Percentiles rank a stretch among this genome's conserved stretches.
These are phyloP conservation scores for Gymnarchus niloticus DNA, from an alignment of 2,113 vertebrate species.

Conservation along the genomic window DNA sequence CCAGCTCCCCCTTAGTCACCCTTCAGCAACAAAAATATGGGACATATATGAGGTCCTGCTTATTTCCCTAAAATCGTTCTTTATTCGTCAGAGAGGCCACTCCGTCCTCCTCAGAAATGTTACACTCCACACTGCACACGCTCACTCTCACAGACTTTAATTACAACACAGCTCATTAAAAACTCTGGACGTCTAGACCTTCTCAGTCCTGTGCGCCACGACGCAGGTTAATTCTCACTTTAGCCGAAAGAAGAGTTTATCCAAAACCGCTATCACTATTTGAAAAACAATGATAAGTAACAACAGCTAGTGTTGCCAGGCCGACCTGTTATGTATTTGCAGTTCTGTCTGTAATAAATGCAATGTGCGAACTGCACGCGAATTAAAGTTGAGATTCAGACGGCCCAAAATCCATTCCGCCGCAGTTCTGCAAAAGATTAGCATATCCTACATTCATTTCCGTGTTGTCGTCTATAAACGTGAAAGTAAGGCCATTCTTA, in stretches of 20 bases:
- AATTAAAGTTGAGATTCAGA: not conserved
- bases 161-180: not conserved
- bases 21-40: slow-evolving; percentile 3
- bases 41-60: not conserved
- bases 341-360: not conserved
- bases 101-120: not conserved
- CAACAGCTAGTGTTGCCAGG: not conserved
- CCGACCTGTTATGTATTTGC: not conserved
- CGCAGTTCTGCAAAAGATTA: not conserved
- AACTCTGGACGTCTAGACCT: not conserved
- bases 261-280: not conserved
- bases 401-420: not conserved
- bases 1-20: not conserved
- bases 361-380: not conserved
- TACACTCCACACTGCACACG: not conserved
- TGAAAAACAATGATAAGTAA: not conserved
- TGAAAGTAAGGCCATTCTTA: not conserved
- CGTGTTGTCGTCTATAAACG: no score
- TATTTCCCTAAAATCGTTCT: not conserved
- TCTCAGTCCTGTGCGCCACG: not conserved
- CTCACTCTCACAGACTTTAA: not conserved
- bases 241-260: not conserved
- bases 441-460: not conserved
- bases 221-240: not conserved
- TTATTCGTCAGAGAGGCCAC: not conserved